Conservation (phyloP, 2,113 vertebrate species). For the Daubentonia madagascariensis region DNA sequence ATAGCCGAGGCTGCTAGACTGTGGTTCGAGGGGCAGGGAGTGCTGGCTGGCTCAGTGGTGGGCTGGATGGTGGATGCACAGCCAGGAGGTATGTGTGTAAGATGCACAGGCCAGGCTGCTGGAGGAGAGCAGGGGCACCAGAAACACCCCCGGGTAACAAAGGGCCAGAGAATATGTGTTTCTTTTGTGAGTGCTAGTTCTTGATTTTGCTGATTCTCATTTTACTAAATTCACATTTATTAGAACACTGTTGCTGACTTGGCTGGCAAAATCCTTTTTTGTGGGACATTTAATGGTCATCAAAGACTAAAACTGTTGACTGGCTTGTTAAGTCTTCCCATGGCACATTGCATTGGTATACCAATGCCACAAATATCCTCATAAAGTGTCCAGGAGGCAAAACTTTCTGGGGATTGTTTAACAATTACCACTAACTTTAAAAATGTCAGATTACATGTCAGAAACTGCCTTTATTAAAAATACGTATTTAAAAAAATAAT, state of each 20-base stretch:
- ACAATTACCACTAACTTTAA: neutral
- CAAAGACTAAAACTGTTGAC: conserved; percentile 12
- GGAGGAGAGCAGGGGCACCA: too few species aligned
- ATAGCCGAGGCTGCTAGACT: too few species aligned
- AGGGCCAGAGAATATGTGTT: neutral
- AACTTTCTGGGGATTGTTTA: neutral
- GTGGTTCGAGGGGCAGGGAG: rapidly evolving
- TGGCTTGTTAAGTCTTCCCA: neutral
- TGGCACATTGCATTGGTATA: rapidly evolving
- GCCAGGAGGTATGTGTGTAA: rapidly evolving
- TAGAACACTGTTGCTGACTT: neutral
- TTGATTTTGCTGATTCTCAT: neutral
- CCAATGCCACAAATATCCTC: neutral
- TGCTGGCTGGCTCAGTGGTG: rapidly evolving
- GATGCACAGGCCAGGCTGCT: neutral
- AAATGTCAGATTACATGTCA: conserved; percentile 35
- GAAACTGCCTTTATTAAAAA: conserved; percentile 36
- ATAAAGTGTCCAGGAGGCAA: neutral
- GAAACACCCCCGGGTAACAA: too few species aligned
- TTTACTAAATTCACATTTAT: neutral
- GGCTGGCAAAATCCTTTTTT: neutral
- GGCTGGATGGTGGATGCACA: rapidly evolving
- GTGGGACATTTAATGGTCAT: conserved; percentile 13
- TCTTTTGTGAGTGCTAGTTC: neutral
- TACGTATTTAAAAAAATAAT: neutral